Base-by-base conservation (phyloP, 1,140 invertebrate genomes). In the Megalonaias nervosa region DNA sequence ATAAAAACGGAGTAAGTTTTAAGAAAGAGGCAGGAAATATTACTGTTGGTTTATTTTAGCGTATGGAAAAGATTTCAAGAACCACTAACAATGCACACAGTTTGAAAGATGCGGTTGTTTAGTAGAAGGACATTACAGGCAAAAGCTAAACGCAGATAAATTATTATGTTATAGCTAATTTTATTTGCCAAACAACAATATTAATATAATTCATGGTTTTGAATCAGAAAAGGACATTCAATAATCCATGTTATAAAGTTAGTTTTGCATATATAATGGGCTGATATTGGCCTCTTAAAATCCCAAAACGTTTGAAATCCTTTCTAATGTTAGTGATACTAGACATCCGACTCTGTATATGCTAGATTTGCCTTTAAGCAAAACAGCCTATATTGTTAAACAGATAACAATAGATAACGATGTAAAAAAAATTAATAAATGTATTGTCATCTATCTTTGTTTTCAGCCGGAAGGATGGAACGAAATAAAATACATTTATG, bases 401-500 rank as follows among this genome's bases (percentile, higher is more conserved):
- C 19, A 17, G 15, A 16, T 26, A 21, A 66, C 65, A 21, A 26
- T 67, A 16, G 16, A 67, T 6, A 21, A 17, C n/a, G 12, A 16
- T 67, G 9, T 31, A 16, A 59, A 21, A 13, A 59, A 19, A 6
- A 17, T 17, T 23, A 17, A 23, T 0, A 23, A 6, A 67, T n/a
- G 0, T 0, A 23, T 31, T 67, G 1, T 17, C 5, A 12, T 31
- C 4, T 6, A n/a, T 31, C 14, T 17, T 23, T 31, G 21, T 14
- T 71, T 60, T 55, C 56, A 78, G 76, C 56, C 74, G 17, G 74
- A 66, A 48, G 76, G 76, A 19, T 78, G 76, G 76, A 78, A 78
- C 59, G 57, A 62, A n/a, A 56, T 78, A 61, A 55, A 69, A 57
- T 78, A 62, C 38, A 60, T 56, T 26, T 78, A 78, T 62, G 71